These are phyloP conservation scores for Electrona antarctica DNA, from an alignment of 2,113 vertebrate genomes.

Conservation along the genomic window DNA sequence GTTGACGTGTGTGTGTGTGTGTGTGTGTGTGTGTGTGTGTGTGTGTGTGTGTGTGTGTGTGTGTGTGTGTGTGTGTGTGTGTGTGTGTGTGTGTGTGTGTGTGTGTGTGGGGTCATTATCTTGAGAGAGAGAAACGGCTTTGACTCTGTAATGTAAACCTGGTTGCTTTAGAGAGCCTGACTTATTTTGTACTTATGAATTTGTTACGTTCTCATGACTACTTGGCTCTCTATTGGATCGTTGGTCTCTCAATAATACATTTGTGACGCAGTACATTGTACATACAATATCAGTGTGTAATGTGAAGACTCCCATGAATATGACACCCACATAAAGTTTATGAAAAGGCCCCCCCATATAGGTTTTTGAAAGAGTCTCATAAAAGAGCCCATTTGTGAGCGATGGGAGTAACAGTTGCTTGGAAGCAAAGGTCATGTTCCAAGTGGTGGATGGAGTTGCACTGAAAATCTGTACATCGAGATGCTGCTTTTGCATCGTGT, in stretches of 20 bases:
- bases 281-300: constrained; percentile 71
- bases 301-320: constrained; percentile 62
- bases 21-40: not conserved
- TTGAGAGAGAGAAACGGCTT: constrained; percentile 21
- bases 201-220: constrained; percentile 57
- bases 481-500: constrained; percentile 94
- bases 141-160: constrained; percentile 44
- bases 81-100: not conserved
- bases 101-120: constrained; percentile 11
- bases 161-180: constrained; percentile 21
- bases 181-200: constrained; percentile 34
- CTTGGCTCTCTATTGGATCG: constrained; percentile 49
- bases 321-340: constrained; percentile 45
- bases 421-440: constrained; percentile 56
- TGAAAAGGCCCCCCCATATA: constrained; percentile 40
- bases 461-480: constrained; percentile 93
- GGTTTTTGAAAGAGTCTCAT: constrained; percentile 39
- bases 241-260: constrained; percentile 41
- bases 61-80: not conserved
- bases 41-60: constrained; percentile 8
- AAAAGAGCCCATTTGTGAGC: not conserved
- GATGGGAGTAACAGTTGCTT: constrained; percentile 14
- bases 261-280: constrained; percentile 69
- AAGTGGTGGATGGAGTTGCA: constrained; percentile 86
- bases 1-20: not conserved